Evolutionary conservation across 1,140 invertebrate genomes (phyloP), one percentile per base, ranked within the genome.

Genomic region (Chrysomallon squamiferum): DNA sequence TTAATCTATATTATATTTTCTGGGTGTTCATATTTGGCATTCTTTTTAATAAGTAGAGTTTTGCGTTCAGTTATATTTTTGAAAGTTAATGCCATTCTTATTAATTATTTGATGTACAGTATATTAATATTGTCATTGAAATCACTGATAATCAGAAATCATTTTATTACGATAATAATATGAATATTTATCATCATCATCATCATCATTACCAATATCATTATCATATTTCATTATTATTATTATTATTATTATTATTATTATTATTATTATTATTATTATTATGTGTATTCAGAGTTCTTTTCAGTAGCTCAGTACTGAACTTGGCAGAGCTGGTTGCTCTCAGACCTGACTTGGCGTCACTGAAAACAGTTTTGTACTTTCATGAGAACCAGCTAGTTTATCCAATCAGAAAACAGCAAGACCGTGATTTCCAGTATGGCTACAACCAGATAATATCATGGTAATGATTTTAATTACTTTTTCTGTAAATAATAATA

Each of bases 301-400:
- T 93, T 11, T 92, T 93, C 80, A 86, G 88, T 25, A 92, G 91
- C 72, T 91, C 90, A n/a, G 91, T 93, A 22, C 79, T 93, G 4
- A 92, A 91, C 75, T 80, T 93, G 69, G 88, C 90, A 22, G 92
- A 93, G 81, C 82, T 93, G 13, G 66, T 92, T 25, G 90, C 90
- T 0, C 74, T 93, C 1, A 80, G 91, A 60, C 89, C 89, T 18
- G 90, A 93, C 79, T 81, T 93, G 3, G 77, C 75, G 3, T 62
- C 64, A 2, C 77, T 89, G 27, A 86, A 87, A 20, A 93, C 93
- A 84, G 87, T 93, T 38, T 77, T 93, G 2, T 93, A 93, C 77
- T 93, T 93, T 75, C 92, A 93, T 83, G 92, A 93, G 85, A 93
- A 93, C 80, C 92, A 93, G 80, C 80, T 93, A 29, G 84, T 89